Evolutionary conservation across 2,113 vertebrate genomes (phyloP).

Genomic region (western clawed frog (Xenopus tropicalis)): UCB_Xtro_10.0 CM004450.2:100602501-100603000

Average conservation of each 20-base stretch:
- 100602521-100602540: constrained; percentile 6
- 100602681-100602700: constrained; percentile 15
- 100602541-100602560: constrained; percentile 19
- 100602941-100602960: constrained; percentile 10
- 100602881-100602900: constrained; percentile 9
- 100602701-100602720: constrained; percentile 18
- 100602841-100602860: constrained; percentile 5
- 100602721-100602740: constrained; percentile 16
- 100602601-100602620: constrained; percentile 21
- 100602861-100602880: constrained; percentile 19
- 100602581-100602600: constrained; percentile 27
- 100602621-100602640: constrained; percentile 1
- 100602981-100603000: not conserved
- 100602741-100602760: constrained; percentile 18
- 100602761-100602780: constrained; percentile 19
- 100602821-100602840: constrained; percentile 23
- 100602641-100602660: constrained; percentile 24
- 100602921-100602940: constrained; percentile 27
- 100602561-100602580: constrained; percentile 37
- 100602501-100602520: constrained; percentile 33
- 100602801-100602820: constrained; percentile 31
- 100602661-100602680: constrained; percentile 16
- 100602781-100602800: not conserved
- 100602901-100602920: constrained; percentile 21
- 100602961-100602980: constrained; percentile 2